Percentiles rank a stretch among this genome's conserved stretches.
phyloP scores from a whole-genome alignment of 2,888 invertebrate genomes.

The Anthrax anthrax region DNA sequence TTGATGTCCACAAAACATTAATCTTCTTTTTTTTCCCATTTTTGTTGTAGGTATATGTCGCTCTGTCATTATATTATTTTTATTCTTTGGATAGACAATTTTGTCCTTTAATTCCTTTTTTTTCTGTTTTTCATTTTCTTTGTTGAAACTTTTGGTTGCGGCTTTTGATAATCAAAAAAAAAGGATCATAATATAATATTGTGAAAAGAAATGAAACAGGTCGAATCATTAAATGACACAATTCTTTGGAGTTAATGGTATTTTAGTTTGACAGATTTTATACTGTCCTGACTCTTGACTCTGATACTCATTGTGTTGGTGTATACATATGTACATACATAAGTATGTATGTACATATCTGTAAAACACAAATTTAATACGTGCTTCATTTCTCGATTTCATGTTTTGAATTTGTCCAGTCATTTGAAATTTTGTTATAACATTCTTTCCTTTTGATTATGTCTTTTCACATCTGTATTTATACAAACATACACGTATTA shows the following conservation, averaged over 20 bases:
- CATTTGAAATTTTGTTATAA: too few relatives aligned
- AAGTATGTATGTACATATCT: too few relatives aligned
- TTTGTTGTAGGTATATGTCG: too few relatives aligned
- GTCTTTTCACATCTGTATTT: too few relatives aligned
- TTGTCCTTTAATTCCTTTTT: not conserved
- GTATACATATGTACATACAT: too few relatives aligned
- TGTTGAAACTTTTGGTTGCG: not conserved
- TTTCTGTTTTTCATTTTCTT: too few relatives aligned
- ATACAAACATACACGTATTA: too few relatives aligned
- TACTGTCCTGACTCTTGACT: slow-evolving; percentile 1
- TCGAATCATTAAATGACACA: slow-evolving; percentile 14
- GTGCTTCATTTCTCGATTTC: too few relatives aligned
- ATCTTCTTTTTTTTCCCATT: slow-evolving; percentile 2
- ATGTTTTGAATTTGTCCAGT: too few relatives aligned
- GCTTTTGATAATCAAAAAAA: slow-evolving; percentile 8
- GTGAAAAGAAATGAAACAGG: slow-evolving; percentile 11
- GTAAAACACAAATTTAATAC: too few relatives aligned
- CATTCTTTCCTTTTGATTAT: too few relatives aligned
- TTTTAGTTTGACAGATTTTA: slow-evolving; percentile 10
- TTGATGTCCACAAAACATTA: slow-evolving; percentile 11
- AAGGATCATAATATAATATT: slow-evolving; percentile 4
- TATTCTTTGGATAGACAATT: not conserved
- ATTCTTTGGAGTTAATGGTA: slow-evolving; percentile 9
- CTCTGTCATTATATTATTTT: not conserved
- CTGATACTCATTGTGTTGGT: too few relatives aligned